Evolutionary conservation across 1,140 invertebrate species (phyloP).

Genomic region (Nixonia krombeini): DNA sequence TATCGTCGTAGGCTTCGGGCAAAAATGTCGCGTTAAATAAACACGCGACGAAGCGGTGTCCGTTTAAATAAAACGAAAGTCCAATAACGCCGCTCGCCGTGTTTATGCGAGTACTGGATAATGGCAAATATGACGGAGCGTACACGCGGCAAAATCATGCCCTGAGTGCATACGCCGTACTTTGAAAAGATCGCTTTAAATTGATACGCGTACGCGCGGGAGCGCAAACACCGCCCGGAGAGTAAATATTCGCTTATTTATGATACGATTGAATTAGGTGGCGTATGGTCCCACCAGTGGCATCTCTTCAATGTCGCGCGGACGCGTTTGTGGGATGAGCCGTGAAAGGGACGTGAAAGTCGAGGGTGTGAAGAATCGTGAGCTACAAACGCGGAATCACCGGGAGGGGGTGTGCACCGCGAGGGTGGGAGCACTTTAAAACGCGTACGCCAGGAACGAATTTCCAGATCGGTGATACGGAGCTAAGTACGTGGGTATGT

Average conservation of each 20-base stretch:
- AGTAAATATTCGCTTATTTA: slow-evolving; percentile 8
- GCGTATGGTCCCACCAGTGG: no score
- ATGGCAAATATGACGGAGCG: no score
- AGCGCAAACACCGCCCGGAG: slow-evolving; percentile 17
- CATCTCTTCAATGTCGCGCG: no score
- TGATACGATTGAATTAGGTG: slow-evolving; percentile 4
- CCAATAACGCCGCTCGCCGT: no score
- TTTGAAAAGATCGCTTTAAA: slow-evolving; percentile 26
- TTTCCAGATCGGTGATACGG: slow-evolving; percentile 3
- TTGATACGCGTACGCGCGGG: neutral
- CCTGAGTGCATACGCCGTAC: neutral
- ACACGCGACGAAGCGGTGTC: no score
- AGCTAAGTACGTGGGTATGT: slow-evolving; percentile 35
- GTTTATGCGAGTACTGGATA: no score
- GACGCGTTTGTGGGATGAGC: no score
- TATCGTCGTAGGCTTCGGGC: no score
- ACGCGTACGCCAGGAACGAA: neutral
- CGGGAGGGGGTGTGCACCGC: neutral
- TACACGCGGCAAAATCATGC: neutral
- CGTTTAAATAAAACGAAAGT: no score
- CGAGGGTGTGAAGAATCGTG: neutral
- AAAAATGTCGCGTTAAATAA: no score
- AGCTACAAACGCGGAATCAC: neutral
- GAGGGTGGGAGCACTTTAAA: neutral
- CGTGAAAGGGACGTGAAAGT: no score